Conservation (phyloP, 2,888 invertebrate genomes). For the Pollenia labialis region DNA sequence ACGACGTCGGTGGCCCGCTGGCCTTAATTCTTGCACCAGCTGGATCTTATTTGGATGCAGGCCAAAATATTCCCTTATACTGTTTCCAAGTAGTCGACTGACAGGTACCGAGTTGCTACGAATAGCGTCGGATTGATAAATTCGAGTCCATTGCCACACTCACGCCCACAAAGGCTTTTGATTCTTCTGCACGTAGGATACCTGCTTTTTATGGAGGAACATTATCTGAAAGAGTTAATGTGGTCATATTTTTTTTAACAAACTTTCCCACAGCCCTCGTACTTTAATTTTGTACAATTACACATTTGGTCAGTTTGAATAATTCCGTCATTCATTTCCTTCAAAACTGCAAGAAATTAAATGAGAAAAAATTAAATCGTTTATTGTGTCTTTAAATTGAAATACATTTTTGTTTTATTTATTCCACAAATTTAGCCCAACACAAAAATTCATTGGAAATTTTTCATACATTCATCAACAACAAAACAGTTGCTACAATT, state of each 20-base stretch:
- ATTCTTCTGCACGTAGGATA: too few relatives aligned
- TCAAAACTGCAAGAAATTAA: conserved; percentile 26
- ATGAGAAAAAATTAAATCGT: conserved; percentile 53
- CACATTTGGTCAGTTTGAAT: conserved; percentile 38
- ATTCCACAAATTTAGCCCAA: conserved; percentile 11
- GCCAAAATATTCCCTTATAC: too few relatives aligned
- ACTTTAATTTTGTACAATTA: background rate
- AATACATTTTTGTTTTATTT: conserved; percentile 65
- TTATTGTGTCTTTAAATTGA: conserved; percentile 69
- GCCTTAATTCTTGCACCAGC: too few relatives aligned
- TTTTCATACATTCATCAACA: conserved; percentile 29
- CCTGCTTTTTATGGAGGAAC: too few relatives aligned
- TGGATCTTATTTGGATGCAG: too few relatives aligned
- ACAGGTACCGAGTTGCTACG: too few relatives aligned
- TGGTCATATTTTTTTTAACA: background rate
- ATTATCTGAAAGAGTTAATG: too few relatives aligned
- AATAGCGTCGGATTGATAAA: too few relatives aligned
- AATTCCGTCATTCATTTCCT: conserved; percentile 31
- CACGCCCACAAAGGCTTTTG: too few relatives aligned
- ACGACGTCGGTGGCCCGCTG: too few relatives aligned
- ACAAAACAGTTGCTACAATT: conserved; percentile 33
- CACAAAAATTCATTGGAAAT: conserved; percentile 62
- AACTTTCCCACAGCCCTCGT: background rate
- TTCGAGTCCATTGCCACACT: too few relatives aligned
- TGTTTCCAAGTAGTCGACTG: too few relatives aligned